These are phyloP conservation scores for Copsychus sechellarum DNA, from an alignment of 2,113 vertebrate species.

Conservation along the genomic window DNA sequence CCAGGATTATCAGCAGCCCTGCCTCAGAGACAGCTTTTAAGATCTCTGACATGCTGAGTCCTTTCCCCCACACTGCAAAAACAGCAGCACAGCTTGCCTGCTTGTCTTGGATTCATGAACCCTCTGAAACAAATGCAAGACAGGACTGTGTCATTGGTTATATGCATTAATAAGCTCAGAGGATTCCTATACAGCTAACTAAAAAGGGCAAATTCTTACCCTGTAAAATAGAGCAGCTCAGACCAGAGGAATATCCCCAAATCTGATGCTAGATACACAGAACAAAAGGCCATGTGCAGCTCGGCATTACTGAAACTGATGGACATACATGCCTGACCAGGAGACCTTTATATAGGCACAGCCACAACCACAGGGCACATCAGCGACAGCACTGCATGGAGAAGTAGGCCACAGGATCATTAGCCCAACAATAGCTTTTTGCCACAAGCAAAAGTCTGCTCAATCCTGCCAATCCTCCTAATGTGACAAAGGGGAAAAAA, in stretches of 20 bases:
- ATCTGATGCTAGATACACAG: not conserved
- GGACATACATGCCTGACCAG: not conserved
- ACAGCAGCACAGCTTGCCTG: fast-evolving
- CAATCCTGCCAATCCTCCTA: not conserved
- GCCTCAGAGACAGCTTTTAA: not conserved
- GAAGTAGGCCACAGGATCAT: not conserved
- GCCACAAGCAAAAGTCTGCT: not conserved
- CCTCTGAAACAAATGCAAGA: not conserved
- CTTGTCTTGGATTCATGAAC: not conserved
- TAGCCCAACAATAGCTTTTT: not conserved
- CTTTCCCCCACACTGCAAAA: not conserved
- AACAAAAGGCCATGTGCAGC: not conserved
- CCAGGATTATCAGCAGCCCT: not conserved
- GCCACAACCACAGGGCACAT: not conserved
- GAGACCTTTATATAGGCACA: not conserved
- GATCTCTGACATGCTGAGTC: not conserved
- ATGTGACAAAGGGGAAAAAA: not conserved
- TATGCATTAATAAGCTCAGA: not conserved
- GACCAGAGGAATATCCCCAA: not conserved
- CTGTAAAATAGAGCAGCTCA: not conserved
- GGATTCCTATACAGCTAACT: not conserved
- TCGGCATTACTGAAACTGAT: not conserved
- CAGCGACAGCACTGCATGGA: not conserved
- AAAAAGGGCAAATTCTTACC: not conserved
- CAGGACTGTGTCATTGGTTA: not conserved